These are phyloP conservation scores for Umimayanthus chanpuru DNA, from an alignment of 92 coral and sea anemone genomes.

Conservation along the genomic window DNA sequence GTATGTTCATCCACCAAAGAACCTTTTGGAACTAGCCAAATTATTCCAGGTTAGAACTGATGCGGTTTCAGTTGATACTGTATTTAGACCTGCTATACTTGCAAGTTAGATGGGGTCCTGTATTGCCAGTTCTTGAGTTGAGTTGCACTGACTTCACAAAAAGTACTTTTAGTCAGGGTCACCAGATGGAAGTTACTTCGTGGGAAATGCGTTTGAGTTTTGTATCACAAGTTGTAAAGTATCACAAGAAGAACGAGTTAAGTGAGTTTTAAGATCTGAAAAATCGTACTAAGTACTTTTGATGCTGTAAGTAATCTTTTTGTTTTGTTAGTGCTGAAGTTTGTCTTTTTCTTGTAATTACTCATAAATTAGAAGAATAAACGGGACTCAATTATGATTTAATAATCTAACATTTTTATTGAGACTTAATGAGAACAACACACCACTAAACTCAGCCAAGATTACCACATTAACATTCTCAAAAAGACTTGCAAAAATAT, in stretches of 20 bases:
- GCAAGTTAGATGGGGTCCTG: no score
- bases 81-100: neutral
- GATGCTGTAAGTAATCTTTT: neutral
- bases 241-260: neutral
- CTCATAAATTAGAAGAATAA: neutral
- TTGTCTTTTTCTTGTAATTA: no score
- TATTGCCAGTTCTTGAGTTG: no score
- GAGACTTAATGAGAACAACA: no score
- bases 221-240: neutral
- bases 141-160: no score
- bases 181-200: no score
- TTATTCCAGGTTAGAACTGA: constrained; percentile 80
- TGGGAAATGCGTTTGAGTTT: neutral
- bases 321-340: neutral
- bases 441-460: no score
- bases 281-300: neutral
- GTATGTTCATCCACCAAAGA: constrained; percentile 70
- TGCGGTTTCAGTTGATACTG: neutral
- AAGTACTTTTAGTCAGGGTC: no score
- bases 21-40: constrained; percentile 77
- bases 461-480: no score
- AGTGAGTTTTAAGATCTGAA: neutral
- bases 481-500: no score
- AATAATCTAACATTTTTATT: no score
- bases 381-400: neutral